A percentile compares a stretch with the other conserved stretches of the same genome.
These are phyloP conservation scores for Calyptomena viridis DNA, from an alignment of 2,113 vertebrate species.

Conservation along the genomic window DNA sequence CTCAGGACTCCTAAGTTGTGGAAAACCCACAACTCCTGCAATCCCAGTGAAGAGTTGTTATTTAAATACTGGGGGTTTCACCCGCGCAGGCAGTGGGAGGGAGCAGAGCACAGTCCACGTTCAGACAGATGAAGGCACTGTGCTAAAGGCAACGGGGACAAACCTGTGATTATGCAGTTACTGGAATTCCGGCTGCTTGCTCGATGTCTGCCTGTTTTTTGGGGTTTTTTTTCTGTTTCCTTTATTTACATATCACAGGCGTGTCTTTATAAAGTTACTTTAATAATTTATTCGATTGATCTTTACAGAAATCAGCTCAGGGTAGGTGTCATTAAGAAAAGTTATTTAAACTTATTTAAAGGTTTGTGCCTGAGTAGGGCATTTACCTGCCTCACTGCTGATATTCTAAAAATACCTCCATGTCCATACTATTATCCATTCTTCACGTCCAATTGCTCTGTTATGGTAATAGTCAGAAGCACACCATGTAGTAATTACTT, in stretches of 20 bases:
- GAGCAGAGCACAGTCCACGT: neutral
- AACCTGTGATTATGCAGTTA: slow-evolving; percentile 73
- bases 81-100: neutral
- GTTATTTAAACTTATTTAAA: slow-evolving; percentile 77
- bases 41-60: slow-evolving; percentile 37
- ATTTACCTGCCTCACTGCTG: slow-evolving; percentile 84
- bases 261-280: slow-evolving; percentile 72
- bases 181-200: slow-evolving; percentile 32
- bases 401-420: slow-evolving; percentile 91
- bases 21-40: slow-evolving; percentile 53
- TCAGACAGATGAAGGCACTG: slow-evolving; percentile 45
- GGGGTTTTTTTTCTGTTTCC: slow-evolving; percentile 1
- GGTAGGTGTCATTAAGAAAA: slow-evolving; percentile 71
- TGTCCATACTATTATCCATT: slow-evolving; percentile 99
- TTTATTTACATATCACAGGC: slow-evolving; percentile 78
- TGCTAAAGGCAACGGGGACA: slow-evolving; percentile 48
- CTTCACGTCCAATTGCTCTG: slow-evolving; percentile 99
- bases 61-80: slow-evolving; percentile 50
- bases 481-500: slow-evolving; percentile 99
- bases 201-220: slow-evolving; percentile 23
- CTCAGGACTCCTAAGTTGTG: slow-evolving; percentile 58
- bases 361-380: slow-evolving; percentile 71
- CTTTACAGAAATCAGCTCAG: slow-evolving; percentile 74
- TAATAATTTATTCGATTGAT: slow-evolving; percentile 83
- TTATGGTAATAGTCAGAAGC: slow-evolving; percentile 99